Percentiles rank a stretch among this genome's conserved stretches.
These are phyloP conservation scores for Parazoanthus atlanticus DNA, from an alignment of 92 coral and sea anemone species.

Conservation along the genomic window DNA sequence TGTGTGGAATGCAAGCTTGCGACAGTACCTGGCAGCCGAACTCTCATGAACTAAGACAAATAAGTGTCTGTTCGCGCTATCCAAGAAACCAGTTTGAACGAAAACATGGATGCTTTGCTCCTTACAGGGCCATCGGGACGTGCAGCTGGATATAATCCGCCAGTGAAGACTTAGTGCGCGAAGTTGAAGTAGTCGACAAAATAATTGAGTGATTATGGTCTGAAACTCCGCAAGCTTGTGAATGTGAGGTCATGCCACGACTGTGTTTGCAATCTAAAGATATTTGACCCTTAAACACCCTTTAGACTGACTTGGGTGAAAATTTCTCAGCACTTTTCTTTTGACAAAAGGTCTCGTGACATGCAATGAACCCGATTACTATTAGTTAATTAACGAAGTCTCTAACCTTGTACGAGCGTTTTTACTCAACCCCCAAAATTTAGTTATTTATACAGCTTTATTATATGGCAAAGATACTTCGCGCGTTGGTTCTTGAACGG, in stretches of 20 bases:
- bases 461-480: too few relatives aligned
- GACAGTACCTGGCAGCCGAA: not conserved
- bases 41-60: not conserved
- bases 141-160: not conserved
- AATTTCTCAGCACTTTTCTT: too few relatives aligned
- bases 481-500: too few relatives aligned
- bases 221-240: not conserved
- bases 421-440: too few relatives aligned
- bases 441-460: too few relatives aligned
- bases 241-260: not conserved
- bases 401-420: too few relatives aligned
- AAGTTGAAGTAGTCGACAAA: not conserved
- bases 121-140: not conserved
- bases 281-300: not conserved
- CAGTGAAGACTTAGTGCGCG: not conserved
- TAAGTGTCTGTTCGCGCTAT: not conserved
- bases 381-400: too few relatives aligned
- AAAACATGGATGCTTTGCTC: not conserved
- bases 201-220: not conserved
- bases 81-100: not conserved
- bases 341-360: too few relatives aligned
- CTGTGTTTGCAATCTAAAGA: not conserved
- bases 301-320: too few relatives aligned
- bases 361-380: too few relatives aligned
- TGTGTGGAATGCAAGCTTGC: conserved; percentile 16